Conservation (phyloP, 2,888 invertebrate species). For the Amblyjoppa proteus region DNA sequence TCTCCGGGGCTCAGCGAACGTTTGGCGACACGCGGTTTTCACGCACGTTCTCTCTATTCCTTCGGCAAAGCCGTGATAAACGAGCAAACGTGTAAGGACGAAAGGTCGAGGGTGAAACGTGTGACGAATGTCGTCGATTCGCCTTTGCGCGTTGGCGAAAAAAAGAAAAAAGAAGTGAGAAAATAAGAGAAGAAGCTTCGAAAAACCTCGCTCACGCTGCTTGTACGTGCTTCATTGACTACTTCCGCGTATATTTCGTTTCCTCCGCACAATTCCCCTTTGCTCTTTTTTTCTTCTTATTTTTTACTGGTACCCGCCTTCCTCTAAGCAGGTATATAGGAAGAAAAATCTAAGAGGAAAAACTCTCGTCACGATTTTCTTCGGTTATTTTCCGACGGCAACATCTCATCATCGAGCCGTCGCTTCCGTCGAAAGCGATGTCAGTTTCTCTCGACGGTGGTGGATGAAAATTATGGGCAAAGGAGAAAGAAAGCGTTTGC, state of each 20-base stretch:
- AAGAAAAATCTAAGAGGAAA: slow-evolving; percentile 2
- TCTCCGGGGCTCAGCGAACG: slow-evolving; percentile 5
- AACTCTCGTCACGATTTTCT: slow-evolving; percentile 35
- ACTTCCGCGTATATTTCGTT: slow-evolving; percentile 15
- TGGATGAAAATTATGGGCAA: slow-evolving; percentile 20
- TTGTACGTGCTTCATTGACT: slow-evolving; percentile 32
- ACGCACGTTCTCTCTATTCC: slow-evolving; percentile 51
- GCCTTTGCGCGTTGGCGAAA: neutral
- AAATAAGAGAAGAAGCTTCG: slow-evolving; percentile 12
- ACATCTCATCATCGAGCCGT: slow-evolving; percentile 42
- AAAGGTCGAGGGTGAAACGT: slow-evolving; percentile 60
- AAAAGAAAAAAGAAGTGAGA: slow-evolving; percentile 8
- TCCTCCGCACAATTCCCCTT: slow-evolving; percentile 4
- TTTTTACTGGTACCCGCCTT: slow-evolving; percentile 13
- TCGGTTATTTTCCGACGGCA: slow-evolving; percentile 18
- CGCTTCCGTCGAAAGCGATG: slow-evolving; percentile 24
- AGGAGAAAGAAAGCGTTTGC: slow-evolving; percentile 39
- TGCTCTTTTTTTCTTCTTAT: neutral
- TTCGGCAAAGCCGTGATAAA: slow-evolving; percentile 32
- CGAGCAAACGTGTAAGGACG: slow-evolving; percentile 43
- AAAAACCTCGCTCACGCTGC: slow-evolving; percentile 10
- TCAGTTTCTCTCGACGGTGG: slow-evolving; percentile 26
- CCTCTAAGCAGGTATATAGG: slow-evolving; percentile 3
- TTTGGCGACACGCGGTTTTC: slow-evolving; percentile 7
- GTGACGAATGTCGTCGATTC: slow-evolving; percentile 47